These are phyloP conservation scores for Drosophila melanica DNA, from an alignment of 1,140 invertebrate genomes.

Conservation along the genomic window DNA sequence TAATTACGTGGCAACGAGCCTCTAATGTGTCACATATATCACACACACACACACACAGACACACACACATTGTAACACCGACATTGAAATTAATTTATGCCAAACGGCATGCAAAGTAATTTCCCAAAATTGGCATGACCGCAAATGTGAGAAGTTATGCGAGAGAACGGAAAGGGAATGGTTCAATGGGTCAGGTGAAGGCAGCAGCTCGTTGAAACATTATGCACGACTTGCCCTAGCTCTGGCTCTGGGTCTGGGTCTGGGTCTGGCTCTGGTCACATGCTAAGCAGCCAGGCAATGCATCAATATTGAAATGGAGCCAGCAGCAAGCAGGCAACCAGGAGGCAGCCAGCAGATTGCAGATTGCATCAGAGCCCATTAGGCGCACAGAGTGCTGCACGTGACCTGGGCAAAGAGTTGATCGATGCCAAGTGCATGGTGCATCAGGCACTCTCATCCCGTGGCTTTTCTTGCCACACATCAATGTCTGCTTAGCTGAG, in stretches of 20 bases:
- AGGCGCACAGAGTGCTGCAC: slow-evolving; percentile 45
- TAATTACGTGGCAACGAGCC: slow-evolving; percentile 72
- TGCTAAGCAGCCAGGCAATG: slow-evolving; percentile 62
- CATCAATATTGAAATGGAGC: slow-evolving; percentile 66
- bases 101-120: slow-evolving; percentile 72
- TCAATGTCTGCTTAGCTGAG: slow-evolving; percentile 42
- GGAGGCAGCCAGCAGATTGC: slow-evolving; percentile 7
- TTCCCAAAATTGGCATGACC: slow-evolving; percentile 70
- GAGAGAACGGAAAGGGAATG: not conserved
- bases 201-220: slow-evolving; percentile 21
- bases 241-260: not conserved
- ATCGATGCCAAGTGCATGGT: slow-evolving; percentile 34
- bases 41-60: slow-evolving; percentile 48
- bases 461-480: slow-evolving; percentile 20
- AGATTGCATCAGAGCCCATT: slow-evolving; percentile 60
- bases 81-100: slow-evolving; percentile 77
- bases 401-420: slow-evolving; percentile 50
- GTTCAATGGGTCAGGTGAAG: not conserved
- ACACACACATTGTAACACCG: slow-evolving; percentile 32
- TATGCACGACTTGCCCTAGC: slow-evolving; percentile 52
- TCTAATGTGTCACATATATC: slow-evolving; percentile 69
- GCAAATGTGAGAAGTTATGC: slow-evolving; percentile 27
- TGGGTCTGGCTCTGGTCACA: slow-evolving; percentile 17
- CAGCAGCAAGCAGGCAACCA: not conserved
- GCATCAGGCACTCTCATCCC: not conserved